A percentile compares a stretch with the other conserved stretches of the same genome.
phyloP scores from a whole-genome alignment of 2,888 invertebrate genomes.

The Ornithoptera alexandrae region DNA sequence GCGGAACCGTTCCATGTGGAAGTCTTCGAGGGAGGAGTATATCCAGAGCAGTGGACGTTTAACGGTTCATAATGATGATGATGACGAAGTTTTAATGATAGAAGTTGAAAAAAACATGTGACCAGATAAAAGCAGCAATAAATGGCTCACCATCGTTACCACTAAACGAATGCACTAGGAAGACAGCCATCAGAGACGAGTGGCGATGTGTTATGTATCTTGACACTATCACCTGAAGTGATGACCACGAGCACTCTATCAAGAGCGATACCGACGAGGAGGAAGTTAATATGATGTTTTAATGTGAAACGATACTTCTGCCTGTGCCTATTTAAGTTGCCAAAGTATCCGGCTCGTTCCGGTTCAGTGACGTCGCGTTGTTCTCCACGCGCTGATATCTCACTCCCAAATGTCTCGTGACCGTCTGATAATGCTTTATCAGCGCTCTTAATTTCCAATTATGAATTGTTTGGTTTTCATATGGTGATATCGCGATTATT shows the following conservation, averaged over 20 bases:
- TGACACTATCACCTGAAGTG: no score
- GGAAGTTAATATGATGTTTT: no score
- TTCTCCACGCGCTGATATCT: slow-evolving; percentile 4
- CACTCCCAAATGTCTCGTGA: slow-evolving; percentile 15
- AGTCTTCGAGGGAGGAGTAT: background rate
- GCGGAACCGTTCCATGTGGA: no score
- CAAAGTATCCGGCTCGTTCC: background rate
- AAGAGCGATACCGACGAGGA: no score
- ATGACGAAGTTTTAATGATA: no score
- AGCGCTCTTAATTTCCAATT: slow-evolving; percentile 17
- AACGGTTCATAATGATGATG: background rate
- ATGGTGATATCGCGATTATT: slow-evolving; percentile 5
- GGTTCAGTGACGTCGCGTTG: background rate
- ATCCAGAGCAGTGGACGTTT: background rate
- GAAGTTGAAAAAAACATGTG: background rate
- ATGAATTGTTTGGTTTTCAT: slow-evolving; percentile 2
- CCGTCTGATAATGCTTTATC: slow-evolving; percentile 19
- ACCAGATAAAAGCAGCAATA: background rate
- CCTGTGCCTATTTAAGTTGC: no score
- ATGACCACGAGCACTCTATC: no score
- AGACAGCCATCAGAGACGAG: no score
- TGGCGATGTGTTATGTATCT: no score
- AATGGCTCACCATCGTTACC: no score
- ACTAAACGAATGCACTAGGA: no score
- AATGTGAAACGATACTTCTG: no score